Evolutionary conservation across 2,888 invertebrate species (phyloP), one percentile per base, ranked within the genome.

Genomic region (Neelides folsomi): DNA sequence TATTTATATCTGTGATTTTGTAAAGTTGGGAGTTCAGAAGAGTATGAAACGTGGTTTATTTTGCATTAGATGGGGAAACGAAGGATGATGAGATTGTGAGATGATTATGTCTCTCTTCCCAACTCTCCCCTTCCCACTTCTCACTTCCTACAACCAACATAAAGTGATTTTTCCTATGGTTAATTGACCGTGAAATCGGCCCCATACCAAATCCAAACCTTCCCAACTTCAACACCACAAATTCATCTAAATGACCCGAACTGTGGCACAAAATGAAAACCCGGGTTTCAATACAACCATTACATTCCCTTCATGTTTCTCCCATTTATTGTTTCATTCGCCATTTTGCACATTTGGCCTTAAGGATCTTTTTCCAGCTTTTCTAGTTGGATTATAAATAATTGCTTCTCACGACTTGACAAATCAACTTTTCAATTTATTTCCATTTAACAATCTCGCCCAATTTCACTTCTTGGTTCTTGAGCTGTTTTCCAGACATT

Each of bases 1-100:
- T 38, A 39, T 49, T n/a, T n/a, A n/a, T n/a, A n/a, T n/a, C n/a
- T 35, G 40, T 4, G 36, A 12, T 13, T 16, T 49, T 38, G 40
- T 49, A 35, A 18, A 34, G 40, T 45, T 35, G 16, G 38, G 52
- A 27, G 27, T 27, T 27, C 27, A 53, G 20, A 38, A 47, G 51
- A 52, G 54, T 57, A 57, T 56, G 55, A 60, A 56, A 62, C 51
- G 48, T 54, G 53, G 59, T 63, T 63, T 60, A 60, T 59, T 60
- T 63, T 60, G 53, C 60, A 63, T 63, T 59, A 63, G 53, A 49
- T 48, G 38, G 56, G 52, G 60, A 58, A 63, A 56, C 59, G 59
- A 62, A 59, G 59, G 59, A 46, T 42, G 56, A 56, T 56, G 59
- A 58, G 59, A 59, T 61, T 61, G 53, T 55, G 34, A 44, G 48